These are phyloP conservation scores for Pseudachorutes palmiensis DNA, from an alignment of 1,140 invertebrate genomes.

Conservation along the genomic window DNA sequence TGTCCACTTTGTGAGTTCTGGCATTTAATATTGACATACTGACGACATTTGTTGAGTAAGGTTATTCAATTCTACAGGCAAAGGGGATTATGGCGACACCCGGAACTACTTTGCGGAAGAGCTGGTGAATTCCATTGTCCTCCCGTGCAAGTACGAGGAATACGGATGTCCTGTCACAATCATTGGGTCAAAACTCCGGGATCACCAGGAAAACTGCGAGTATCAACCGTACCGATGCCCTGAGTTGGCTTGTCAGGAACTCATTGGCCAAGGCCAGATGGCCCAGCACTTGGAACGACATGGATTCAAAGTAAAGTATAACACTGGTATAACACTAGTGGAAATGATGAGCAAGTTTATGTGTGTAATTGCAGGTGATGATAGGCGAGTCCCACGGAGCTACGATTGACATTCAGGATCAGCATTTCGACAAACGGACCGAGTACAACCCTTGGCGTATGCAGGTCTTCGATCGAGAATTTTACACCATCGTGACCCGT, in stretches of 20 bases:
- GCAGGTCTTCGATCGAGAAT: constrained; percentile 9
- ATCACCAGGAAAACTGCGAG: constrained; percentile 19
- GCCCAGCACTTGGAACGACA: constrained; percentile 19
- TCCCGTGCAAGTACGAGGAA: constrained; percentile 22
- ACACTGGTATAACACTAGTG: background rate
- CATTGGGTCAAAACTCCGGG: constrained; percentile 13
- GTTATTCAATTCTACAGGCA: background rate
- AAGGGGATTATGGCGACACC: constrained; percentile 22
- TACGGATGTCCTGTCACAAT: constrained; percentile 15
- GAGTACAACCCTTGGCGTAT: constrained; percentile 21
- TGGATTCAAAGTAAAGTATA: constrained; percentile 18
- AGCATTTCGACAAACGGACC: constrained; percentile 18
- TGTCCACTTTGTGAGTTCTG: constrained; percentile 13
- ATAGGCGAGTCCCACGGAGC: constrained; percentile 13
- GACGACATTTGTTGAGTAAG: too few relatives aligned
- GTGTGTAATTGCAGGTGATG: constrained; percentile 8
- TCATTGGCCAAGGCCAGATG: constrained; percentile 17
- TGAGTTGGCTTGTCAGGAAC: constrained; percentile 19
- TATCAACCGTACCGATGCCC: constrained; percentile 20
- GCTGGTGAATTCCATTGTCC: constrained; percentile 18
- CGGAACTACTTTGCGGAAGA: constrained; percentile 24
- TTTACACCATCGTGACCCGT: constrained; percentile 18
- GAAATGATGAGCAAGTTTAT: background rate
- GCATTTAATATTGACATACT: too few relatives aligned
- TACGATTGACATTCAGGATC: constrained; percentile 16